Evolutionary conservation across 2,113 vertebrate species (phyloP).

Genomic region (Sakesphorus luctuosus): DNA sequence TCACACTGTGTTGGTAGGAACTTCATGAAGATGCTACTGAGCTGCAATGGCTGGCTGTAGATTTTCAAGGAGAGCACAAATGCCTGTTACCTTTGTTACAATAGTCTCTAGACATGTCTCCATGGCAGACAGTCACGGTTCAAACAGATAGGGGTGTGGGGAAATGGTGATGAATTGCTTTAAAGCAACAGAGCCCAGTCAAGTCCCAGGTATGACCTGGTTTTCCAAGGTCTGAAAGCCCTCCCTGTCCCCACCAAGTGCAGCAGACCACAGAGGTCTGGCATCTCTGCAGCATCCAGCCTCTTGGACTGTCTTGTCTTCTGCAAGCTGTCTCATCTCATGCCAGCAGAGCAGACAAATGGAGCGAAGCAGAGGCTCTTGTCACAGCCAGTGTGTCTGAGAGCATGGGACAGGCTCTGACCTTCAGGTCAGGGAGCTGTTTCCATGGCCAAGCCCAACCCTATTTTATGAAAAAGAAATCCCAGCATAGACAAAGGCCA

Average conservation of each 20-base stretch:
- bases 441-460: neutral
- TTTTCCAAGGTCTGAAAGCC: neutral
- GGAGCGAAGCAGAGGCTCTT: neutral
- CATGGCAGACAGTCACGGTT: fast-evolving
- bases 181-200: neutral
- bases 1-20: neutral
- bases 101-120: neutral
- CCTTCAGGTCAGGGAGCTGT: neutral
- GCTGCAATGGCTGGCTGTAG: neutral
- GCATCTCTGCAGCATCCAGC: neutral
- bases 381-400: too few species aligned
- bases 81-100: neutral
- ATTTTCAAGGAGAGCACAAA: neutral
- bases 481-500: neutral
- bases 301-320: neutral
- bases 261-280: neutral
- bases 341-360: neutral
- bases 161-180: neutral
- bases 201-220: neutral
- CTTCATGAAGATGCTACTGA: neutral
- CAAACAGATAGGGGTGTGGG: neutral
- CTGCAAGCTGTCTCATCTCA: neutral
- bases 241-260: neutral
- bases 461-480: neutral
- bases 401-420: neutral